Evolutionary conservation across 2,888 invertebrate genomes (phyloP), one percentile per base, ranked within the genome.

Genomic region (Anthophora plumipes): DNA sequence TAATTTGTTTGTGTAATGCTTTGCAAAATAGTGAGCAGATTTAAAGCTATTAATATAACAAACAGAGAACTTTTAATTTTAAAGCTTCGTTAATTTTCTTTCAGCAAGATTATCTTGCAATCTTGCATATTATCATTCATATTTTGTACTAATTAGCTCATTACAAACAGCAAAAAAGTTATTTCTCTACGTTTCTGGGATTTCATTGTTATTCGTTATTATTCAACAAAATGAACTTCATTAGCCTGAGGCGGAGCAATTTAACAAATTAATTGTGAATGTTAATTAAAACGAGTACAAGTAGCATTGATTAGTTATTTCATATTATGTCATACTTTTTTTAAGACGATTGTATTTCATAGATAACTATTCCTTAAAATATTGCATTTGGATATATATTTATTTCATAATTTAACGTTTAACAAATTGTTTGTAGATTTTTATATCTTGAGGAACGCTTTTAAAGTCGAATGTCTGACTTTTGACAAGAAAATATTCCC

Each of bases 281-380:
- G 39, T 20, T 61, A 52, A 61, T 61, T 70, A 52, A 69, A 63
- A 52, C 22, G 11, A 4, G 17, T 12, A 12, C 20, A 11, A 25
- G 12, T 43, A 14, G 20, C 25, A 8, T 43, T 17, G 8, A 61
- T 61, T 54, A 11, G 43, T n/a, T 71, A 43, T 54, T 43, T 43
- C 17, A 14, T 22, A 25, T 63, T 1, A 11, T 12, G 12, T 8
- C 1, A 22, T 31, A 22, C n/a, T 41, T 20, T 20, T 41, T 57
- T n/a, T 20, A 22, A 20, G 7, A 0, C 22, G 52, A 74, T 8
- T 11, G 41, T 25, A 17, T 54, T 41, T 54, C 17, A n/a, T 17
- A 12, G 2, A 17, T 41, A 3, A 12, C 9, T 22, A 11, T 41
- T 25, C 9, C 52, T n/a, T 11, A 11, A 17, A 25, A 11, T 17